Base-by-base conservation (phyloP, 2,113 vertebrate genomes). In the Heterotis niloticus region DNA sequence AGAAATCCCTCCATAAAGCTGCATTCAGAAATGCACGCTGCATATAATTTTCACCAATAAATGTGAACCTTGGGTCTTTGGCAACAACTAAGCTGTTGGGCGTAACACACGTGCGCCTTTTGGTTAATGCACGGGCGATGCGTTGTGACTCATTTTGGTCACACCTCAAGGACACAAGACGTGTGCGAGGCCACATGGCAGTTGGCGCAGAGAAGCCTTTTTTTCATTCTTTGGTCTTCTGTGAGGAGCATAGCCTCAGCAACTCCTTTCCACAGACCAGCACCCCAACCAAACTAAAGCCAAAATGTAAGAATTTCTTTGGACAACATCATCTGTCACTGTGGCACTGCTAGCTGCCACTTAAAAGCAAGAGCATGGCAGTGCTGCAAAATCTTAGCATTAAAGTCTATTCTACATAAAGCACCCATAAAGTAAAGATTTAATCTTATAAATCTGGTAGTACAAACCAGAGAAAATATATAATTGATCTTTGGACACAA, bases 311-410 rank as follows among this genome's bases (percentile, higher is more conserved):
- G 89, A 93, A 91, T 83, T 44, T 95, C 94, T 95, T 95, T 96
- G 95, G 95, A 94, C 91, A 91, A 90, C 90, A 93, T 91, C 89
- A 89, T 80, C 81, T 87, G 88, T 91, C 91, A 93, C 92, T 90
- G 82, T 84, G 91, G 90, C 91, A 89, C n/a, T 70, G 87, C 89
- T 77, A 85, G 89, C 91, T 87, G 88, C 80, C 84, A 81, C 86
- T 83, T 84, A 82, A 52, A 57, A 79, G 65, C 82, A 81, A 18
- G 84, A 88, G 87, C 69, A 81, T 80, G 85, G 84, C 81, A 86
- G 89, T 87, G 87, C 88, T 83, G 75, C 18, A 75, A 84, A 81
- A 84, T 84, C 86, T 87, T 88, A 89, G 87, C 72, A 85, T 89
- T 89, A 93, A 89, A 90, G 90, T 89, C 90, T 89, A 87, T 76